Evolutionary conservation across 2,797 vertebrate genomes (phyloP).

Genomic region (Nannoperca australis): DNA sequence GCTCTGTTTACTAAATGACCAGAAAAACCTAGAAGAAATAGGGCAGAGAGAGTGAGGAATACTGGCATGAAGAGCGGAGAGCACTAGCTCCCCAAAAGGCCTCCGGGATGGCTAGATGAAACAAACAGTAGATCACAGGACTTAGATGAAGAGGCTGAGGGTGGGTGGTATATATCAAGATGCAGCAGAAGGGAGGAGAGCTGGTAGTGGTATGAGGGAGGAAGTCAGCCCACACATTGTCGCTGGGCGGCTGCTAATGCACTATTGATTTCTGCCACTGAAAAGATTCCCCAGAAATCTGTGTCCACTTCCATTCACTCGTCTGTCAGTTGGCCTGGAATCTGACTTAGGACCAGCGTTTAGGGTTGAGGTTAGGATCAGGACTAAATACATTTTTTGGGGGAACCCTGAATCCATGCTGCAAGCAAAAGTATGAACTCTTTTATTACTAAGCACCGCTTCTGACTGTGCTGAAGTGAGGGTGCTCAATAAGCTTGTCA

Average conservation of each 20-base stretch:
- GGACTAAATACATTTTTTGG: conserved; percentile 33
- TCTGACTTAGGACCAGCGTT: conserved; percentile 29
- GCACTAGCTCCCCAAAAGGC: conserved; percentile 58
- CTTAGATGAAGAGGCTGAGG: conserved; percentile 61
- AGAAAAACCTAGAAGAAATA: conserved; percentile 54
- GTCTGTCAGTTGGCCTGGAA: conserved; percentile 32
- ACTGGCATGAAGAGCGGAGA: conserved; percentile 38
- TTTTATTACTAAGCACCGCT: conserved; percentile 22
- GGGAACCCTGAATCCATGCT: conserved; percentile 11
- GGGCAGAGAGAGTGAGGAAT: conserved; percentile 42
- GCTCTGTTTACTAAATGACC: conserved; percentile 64
- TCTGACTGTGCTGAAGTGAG: not conserved
- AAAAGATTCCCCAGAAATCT: conserved; percentile 58
- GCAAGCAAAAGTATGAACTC: conserved; percentile 14
- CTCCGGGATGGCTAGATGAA: conserved; percentile 62
- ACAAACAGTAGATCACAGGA: conserved; percentile 72
- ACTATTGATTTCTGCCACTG: conserved; percentile 77
- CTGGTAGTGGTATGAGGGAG: conserved; percentile 40
- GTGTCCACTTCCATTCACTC: conserved; percentile 42
- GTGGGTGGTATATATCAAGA: conserved; percentile 56
- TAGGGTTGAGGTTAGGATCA: conserved; percentile 17
- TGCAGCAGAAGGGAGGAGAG: conserved; percentile 51
- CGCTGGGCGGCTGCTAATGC: conserved; percentile 67
- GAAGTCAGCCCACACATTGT: conserved; percentile 57
- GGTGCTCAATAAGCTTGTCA: conserved; percentile 11